These are phyloP conservation scores for Scaptodrosophila latifasciaeformis DNA, from an alignment of 2,888 invertebrate genomes.

Conservation along the genomic window DNA sequence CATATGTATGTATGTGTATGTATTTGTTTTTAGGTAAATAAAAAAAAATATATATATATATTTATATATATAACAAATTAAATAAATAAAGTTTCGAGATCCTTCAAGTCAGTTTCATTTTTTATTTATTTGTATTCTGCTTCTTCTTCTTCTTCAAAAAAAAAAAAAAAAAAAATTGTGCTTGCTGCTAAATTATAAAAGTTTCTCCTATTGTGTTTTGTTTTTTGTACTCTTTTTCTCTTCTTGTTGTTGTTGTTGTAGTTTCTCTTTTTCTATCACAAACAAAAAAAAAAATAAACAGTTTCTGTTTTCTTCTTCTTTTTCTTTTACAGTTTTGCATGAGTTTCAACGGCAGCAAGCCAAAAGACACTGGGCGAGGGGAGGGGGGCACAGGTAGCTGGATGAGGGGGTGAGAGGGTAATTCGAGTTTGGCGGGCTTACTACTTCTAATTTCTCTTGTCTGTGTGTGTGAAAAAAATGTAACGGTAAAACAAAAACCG, in stretches of 20 bases:
- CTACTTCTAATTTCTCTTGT: too few relatives aligned
- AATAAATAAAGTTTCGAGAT: constrained; percentile 4
- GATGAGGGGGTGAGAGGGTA: too few relatives aligned
- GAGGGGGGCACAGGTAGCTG: too few relatives aligned
- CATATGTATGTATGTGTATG: background rate
- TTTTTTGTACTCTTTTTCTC: background rate
- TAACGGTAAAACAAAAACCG: too few relatives aligned
- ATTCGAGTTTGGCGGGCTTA: too few relatives aligned
- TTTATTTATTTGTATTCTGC: background rate
- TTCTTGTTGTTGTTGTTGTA: constrained; percentile 5
- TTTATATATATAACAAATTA: constrained; percentile 32
- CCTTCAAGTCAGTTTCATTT: background rate
- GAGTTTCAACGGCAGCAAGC: too few relatives aligned
- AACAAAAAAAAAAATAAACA: constrained; percentile 7
- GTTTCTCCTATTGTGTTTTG: too few relatives aligned
- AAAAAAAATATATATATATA: constrained; percentile 3
- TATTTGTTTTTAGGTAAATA: background rate
- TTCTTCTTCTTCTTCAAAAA: too few relatives aligned
- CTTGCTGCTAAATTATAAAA: too few relatives aligned
- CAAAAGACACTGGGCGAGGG: too few relatives aligned
- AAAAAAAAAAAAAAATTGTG: background rate
- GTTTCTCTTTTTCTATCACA: background rate
- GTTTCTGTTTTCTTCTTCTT: constrained; percentile 16
- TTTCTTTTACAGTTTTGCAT: too few relatives aligned
- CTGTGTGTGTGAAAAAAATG: too few relatives aligned